A percentile compares a stretch with the other conserved stretches of the same genome.
Evolutionary conservation across 1,140 invertebrate genomes (phyloP).

Genomic region (Micrasema longulum): DNA sequence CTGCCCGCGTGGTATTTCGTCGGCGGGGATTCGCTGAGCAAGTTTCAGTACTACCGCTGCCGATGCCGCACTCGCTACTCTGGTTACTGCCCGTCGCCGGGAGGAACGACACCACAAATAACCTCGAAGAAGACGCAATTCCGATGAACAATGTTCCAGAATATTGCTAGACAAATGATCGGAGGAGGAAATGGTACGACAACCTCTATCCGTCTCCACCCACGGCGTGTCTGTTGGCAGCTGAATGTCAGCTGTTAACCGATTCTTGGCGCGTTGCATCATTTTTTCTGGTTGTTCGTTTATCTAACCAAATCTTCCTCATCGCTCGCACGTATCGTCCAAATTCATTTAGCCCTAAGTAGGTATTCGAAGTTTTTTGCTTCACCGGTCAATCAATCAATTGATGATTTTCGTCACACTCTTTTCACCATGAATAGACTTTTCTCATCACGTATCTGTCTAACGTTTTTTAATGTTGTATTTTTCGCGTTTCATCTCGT

Average conservation of each 20-base stretch:
- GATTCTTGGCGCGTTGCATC: conserved; percentile 1
- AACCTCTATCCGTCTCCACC: conserved; percentile 17
- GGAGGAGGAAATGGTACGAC: conserved; percentile 27
- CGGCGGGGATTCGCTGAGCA: conserved; percentile 1
- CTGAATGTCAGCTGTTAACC: not conserved
- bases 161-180: conserved; percentile 20
- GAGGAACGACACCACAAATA: conserved; percentile 31
- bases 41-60: conserved; percentile 12
- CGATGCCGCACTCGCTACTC: too few relatives aligned
- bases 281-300: not conserved
- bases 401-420: too few relatives aligned
- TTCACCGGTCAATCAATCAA: too few relatives aligned
- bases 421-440: too few relatives aligned
- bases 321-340: too few relatives aligned
- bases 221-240: conserved; percentile 15
- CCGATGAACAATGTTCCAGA: conserved; percentile 33
- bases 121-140: conserved; percentile 14
- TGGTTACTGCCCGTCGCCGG: conserved; percentile 9
- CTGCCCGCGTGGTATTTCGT: too few relatives aligned
- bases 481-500: too few relatives aligned
- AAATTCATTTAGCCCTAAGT: too few relatives aligned
- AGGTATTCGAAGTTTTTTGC: too few relatives aligned
- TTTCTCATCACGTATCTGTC: too few relatives aligned
- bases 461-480: too few relatives aligned
- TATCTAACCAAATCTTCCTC: too few relatives aligned